Percentiles rank a stretch among this genome's conserved stretches.
Evolutionary conservation across 2,888 invertebrate species (phyloP).

Genomic region (Parascotia fuliginaria): DNA sequence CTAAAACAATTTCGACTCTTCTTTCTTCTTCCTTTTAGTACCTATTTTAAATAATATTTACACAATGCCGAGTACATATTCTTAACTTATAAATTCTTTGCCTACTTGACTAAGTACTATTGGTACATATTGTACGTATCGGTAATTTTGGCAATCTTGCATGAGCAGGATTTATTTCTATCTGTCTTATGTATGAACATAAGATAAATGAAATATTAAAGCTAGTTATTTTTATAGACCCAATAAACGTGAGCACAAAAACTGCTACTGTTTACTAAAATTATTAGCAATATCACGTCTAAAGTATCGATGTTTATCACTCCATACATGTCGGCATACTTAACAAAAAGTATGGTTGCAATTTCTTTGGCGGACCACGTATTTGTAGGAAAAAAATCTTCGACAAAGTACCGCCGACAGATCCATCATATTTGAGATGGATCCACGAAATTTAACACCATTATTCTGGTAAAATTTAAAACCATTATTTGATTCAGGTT

Average conservation of each 20-base stretch:
- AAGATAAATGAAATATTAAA: too few relatives aligned
- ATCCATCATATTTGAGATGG: conserved; percentile 76
- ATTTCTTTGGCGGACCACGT: conserved; percentile 45
- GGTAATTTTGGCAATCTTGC: too few relatives aligned
- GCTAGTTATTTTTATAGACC: too few relatives aligned
- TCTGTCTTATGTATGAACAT: too few relatives aligned
- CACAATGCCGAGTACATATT: too few relatives aligned
- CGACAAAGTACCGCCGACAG: conserved; percentile 68
- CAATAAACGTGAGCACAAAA: conserved; percentile 10
- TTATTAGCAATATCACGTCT: conserved; percentile 19
- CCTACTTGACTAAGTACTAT: too few relatives aligned
- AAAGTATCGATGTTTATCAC: conserved; percentile 32
- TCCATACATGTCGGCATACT: conserved; percentile 22
- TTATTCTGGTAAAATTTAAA: conserved; percentile 73
- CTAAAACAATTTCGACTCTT: too few relatives aligned
- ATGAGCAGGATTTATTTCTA: too few relatives aligned
- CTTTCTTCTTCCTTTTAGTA: too few relatives aligned
- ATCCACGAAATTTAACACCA: conserved; percentile 82
- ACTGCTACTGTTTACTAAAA: conserved; percentile 17
- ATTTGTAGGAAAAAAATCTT: conserved; percentile 41
- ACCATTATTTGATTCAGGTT: conserved; percentile 70
- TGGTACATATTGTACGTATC: too few relatives aligned
- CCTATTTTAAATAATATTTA: too few relatives aligned
- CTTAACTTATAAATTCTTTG: too few relatives aligned
- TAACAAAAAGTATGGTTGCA: conserved; percentile 26